Evolutionary conservation across 2,113 vertebrate species (phyloP).

Genomic region (Trinectes maculatus): DNA sequence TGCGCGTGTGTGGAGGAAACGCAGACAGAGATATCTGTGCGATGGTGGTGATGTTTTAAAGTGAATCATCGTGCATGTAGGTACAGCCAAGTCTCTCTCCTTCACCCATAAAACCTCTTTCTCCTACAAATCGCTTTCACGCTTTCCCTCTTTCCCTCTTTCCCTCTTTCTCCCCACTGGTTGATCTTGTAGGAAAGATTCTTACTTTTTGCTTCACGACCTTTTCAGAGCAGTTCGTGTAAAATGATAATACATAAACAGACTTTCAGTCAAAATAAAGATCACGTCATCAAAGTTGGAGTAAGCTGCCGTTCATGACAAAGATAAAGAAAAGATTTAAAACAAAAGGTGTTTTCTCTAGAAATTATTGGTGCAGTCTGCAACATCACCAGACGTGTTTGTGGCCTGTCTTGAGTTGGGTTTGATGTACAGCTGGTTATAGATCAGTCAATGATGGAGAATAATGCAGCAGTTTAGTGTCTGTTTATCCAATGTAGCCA

Average conservation of each 20-base stretch:
- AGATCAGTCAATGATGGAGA: neutral
- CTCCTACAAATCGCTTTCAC: neutral
- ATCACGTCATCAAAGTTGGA: neutral
- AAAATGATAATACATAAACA: no score
- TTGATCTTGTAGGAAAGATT: conserved; percentile 18
- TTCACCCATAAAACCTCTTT: conserved; percentile 19
- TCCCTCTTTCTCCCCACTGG: neutral
- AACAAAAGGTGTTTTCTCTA: no score
- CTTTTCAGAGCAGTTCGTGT: neutral
- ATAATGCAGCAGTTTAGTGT: no score
- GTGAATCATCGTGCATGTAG: conserved; percentile 25
- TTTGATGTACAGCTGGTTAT: neutral
- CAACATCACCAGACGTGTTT: neutral
- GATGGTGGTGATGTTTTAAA: conserved; percentile 52
- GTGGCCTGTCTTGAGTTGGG: neutral
- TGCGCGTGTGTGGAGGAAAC: conserved; percentile 22
- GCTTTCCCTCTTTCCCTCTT: neutral
- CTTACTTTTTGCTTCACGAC: conserved; percentile 2
- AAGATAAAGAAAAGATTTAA: no score
- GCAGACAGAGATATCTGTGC: conserved; percentile 27
- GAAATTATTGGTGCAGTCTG: no score
- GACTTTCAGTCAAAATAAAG: no score
- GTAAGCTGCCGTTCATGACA: neutral
- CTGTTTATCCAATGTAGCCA: no score
- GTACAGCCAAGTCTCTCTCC: conserved; percentile 30